Evolutionary conservation across 2,888 invertebrate species (phyloP).

Genomic region (Germaria angustata): DNA sequence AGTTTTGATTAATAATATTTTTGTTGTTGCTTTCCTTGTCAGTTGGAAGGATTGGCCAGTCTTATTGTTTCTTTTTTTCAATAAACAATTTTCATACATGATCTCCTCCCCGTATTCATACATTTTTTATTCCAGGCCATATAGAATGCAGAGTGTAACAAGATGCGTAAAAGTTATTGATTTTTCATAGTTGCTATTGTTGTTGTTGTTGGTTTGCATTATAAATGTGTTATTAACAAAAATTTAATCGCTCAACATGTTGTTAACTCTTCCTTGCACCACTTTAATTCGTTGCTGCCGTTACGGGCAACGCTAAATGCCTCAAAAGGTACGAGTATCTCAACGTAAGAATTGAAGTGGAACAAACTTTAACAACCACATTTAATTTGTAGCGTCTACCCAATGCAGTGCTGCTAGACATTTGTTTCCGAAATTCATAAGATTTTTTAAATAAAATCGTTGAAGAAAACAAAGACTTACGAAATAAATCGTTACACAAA

Average conservation of each 20-base stretch:
- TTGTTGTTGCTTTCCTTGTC: conserved; percentile 18
- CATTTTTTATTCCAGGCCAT: not conserved
- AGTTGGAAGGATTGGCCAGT: conserved; percentile 35
- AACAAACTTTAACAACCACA: conserved; percentile 3
- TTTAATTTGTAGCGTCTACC: not conserved
- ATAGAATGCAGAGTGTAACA: conserved; percentile 71
- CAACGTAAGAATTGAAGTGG: conserved; percentile 36
- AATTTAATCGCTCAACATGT: conserved; percentile 76
- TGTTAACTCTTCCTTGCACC: conserved; percentile 49
- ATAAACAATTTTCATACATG: conserved; percentile 3
- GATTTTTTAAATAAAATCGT: no score
- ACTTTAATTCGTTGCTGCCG: not conserved
- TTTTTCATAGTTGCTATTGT: conserved; percentile 71
- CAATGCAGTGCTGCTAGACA: not conserved
- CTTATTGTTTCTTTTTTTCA: not conserved
- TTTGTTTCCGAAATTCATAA: no score
- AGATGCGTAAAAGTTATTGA: conserved; percentile 78
- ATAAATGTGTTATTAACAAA: conserved; percentile 71
- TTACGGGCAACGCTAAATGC: not conserved
- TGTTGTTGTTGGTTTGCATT: not conserved
- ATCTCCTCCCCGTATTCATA: not conserved
- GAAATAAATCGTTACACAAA: no score
- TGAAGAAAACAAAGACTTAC: no score
- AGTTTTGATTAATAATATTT: conserved; percentile 22
- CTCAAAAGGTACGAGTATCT: not conserved